These are phyloP conservation scores for Dasypolia templi DNA, from an alignment of 2,888 invertebrate species.

Conservation along the genomic window DNA sequence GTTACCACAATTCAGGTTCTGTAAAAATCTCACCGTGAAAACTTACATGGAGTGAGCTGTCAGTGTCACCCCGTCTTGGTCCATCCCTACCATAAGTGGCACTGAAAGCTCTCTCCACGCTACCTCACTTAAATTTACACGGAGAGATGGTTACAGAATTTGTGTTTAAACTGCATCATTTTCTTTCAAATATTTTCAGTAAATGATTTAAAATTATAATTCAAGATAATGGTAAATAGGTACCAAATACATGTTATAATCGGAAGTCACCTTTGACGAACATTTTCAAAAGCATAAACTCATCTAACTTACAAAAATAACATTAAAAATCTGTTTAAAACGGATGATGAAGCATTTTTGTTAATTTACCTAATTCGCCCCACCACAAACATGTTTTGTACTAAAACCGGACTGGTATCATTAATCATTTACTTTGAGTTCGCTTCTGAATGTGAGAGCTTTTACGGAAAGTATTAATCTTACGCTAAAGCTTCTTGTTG, in stretches of 20 bases:
- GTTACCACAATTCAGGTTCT: no score
- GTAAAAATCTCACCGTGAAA: no score
- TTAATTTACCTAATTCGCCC: slow-evolving; percentile 35
- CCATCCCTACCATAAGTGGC: no score
- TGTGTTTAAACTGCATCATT: background rate
- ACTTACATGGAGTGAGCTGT: no score
- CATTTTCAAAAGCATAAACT: background rate
- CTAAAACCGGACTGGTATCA: slow-evolving; percentile 35
- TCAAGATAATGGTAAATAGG: no score
- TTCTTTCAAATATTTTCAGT: background rate
- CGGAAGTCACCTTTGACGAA: background rate
- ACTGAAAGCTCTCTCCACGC: no score
- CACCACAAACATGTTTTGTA: slow-evolving; percentile 47
- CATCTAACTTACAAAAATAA: slow-evolving; percentile 24
- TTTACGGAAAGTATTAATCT: slow-evolving; percentile 55
- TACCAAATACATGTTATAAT: background rate
- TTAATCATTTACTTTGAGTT: slow-evolving; percentile 56
- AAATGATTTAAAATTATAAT: no score
- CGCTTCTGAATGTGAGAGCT: slow-evolving; percentile 37
- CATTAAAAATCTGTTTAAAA: slow-evolving; percentile 13
- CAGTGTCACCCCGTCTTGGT: no score
- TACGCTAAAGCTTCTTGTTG: slow-evolving; percentile 46
- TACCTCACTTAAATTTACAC: no score
- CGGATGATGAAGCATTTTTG: slow-evolving; percentile 47
- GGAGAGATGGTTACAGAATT: no score